Percentiles rank a stretch among this genome's conserved stretches.
Conservation (phyloP, 1,140 invertebrate genomes). For the Danaus melanippus region DNA sequence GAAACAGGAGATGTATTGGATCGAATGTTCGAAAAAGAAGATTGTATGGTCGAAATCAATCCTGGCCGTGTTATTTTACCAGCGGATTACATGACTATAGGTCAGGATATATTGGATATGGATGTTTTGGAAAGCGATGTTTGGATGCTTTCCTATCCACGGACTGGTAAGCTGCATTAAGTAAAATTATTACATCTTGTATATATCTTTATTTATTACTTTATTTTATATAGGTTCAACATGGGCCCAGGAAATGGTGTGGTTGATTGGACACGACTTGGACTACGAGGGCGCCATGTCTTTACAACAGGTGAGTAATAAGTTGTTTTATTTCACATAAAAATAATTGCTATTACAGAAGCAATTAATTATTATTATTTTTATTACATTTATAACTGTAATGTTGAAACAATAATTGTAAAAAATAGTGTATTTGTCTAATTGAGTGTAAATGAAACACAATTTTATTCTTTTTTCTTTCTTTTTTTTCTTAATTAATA, state of each 20-base stretch:
- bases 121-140: conserved; percentile 80
- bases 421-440: too few relatives aligned
- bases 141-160: conserved; percentile 86
- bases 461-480: too few relatives aligned
- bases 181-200: not conserved
- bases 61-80: conserved; percentile 79
- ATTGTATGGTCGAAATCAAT: conserved; percentile 79
- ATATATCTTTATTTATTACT: conserved; percentile 4
- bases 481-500: too few relatives aligned
- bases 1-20: conserved; percentile 75
- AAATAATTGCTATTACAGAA: too few relatives aligned
- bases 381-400: too few relatives aligned
- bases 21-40: conserved; percentile 76
- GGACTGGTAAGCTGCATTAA: conserved; percentile 76
- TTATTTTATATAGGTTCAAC: conserved; percentile 79
- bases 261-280: conserved; percentile 85
- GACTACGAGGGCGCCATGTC: conserved; percentile 83
- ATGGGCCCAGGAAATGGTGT: conserved; percentile 91
- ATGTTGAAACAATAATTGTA: too few relatives aligned
- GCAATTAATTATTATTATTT: too few relatives aligned
- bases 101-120: conserved; percentile 77
- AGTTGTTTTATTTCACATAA: not conserved
- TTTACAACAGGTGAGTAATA: conserved; percentile 73
- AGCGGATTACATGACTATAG: conserved; percentile 77
- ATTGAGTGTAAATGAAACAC: too few relatives aligned